A percentile compares a stretch with the other conserved stretches of the same genome.
phyloP scores from a whole-genome alignment of 2,888 invertebrate genomes.

The Cephalotes varians region DNA sequence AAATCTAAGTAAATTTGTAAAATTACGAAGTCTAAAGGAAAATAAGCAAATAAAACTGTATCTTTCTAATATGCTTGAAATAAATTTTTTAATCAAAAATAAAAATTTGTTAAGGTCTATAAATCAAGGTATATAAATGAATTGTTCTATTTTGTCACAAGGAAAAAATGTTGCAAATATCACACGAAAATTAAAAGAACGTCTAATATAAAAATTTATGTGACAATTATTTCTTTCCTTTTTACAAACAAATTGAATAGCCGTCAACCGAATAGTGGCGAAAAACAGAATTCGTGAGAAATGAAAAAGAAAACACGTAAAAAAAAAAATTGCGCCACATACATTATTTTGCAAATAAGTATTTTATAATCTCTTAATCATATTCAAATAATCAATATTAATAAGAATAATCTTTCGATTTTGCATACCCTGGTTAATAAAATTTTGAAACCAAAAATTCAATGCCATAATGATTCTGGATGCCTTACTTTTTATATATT shows the following conservation, averaged over 20 bases:
- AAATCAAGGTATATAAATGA: too few relatives aligned
- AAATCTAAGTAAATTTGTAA: background rate
- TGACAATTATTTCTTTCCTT: constrained; percentile 8
- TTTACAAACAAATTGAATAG: constrained; percentile 25
- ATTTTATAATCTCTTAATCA: background rate
- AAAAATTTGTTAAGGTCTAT: too few relatives aligned
- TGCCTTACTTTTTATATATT: background rate
- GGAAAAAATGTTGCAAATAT: background rate
- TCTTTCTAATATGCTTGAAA: background rate
- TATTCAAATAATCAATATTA: background rate
- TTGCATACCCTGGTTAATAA: background rate
- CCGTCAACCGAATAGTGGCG: background rate
- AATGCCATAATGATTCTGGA: background rate
- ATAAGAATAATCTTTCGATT: background rate
- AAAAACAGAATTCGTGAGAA: background rate
- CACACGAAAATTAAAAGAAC: background rate
- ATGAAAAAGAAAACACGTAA: background rate
- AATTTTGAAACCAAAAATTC: background rate
- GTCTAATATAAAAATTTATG: constrained; percentile 12
- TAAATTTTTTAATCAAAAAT: background rate
- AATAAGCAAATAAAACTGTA: background rate
- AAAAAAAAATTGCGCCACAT: background rate
- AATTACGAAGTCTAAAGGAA: background rate
- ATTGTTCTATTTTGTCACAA: background rate
- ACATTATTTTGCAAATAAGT: constrained; percentile 3